Conservation (phyloP, 2,888 invertebrate species). For the Pyrrhia umbra region DNA sequence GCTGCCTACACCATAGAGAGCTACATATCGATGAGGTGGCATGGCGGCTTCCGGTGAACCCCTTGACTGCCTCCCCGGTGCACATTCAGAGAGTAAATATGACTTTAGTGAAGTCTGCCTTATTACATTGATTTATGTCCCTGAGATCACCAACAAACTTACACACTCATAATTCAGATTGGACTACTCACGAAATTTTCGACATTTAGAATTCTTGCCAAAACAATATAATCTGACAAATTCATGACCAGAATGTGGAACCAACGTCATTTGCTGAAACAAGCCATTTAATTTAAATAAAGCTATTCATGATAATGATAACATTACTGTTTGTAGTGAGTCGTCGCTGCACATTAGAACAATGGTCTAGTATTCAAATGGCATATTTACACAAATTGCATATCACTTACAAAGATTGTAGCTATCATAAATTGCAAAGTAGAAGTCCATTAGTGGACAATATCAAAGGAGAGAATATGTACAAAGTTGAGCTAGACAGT, state of each 20-base stretch:
- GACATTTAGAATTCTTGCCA: background rate
- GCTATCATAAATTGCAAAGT: constrained; percentile 29
- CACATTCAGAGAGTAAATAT: constrained; percentile 13
- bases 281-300: constrained; percentile 11
- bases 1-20: constrained; percentile 24
- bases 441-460: constrained; percentile 21
- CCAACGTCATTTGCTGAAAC: constrained; percentile 9
- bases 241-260: background rate
- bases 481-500: constrained; percentile 21
- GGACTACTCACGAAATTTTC: background rate
- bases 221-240: background rate
- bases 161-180: background rate
- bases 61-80: constrained; percentile 26
- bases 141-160: no score
- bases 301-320: constrained; percentile 11
- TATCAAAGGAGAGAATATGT: constrained; percentile 25
- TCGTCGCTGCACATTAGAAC: constrained; percentile 9
- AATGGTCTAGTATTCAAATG: constrained; percentile 20
- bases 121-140: constrained; percentile 26
- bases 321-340: constrained; percentile 8
- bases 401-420: constrained; percentile 16
- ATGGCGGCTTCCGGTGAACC: constrained; percentile 49
- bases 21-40: constrained; percentile 36
- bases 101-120: constrained; percentile 3
- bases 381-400: constrained; percentile 43